These are phyloP conservation scores for Oryctolagus cuniculus DNA, from an alignment of 2,113 vertebrate species.

Conservation along the genomic window mOryCun1.1 NC_091440.1:45848501-45849000, in stretches of 20 bases:
- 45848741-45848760: not conserved
- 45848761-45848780: not conserved
- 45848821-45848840: conserved; percentile 63
- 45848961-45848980: conserved; percentile 86
- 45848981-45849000: conserved; percentile 85
- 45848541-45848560: not conserved
- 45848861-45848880: conserved; percentile 75
- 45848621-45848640: conserved; percentile 11
- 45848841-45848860: conserved; percentile 71
- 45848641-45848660: not conserved
- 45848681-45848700: not conserved
- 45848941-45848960: conserved; percentile 79
- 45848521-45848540: not conserved
- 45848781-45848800: not conserved
- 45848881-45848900: not conserved
- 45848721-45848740: not conserved
- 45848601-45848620: conserved; percentile 13
- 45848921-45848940: conserved; percentile 81
- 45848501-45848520: not conserved
- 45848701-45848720: not conserved
- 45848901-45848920: conserved; percentile 86
- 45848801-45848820: conserved; percentile 61
- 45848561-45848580: not conserved
- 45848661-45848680: conserved; percentile 4
- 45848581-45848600: conserved; percentile 16